A percentile compares a stretch with the other conserved stretches of the same genome.
These are phyloP conservation scores for Spermophilus dauricus DNA, from an alignment of 2,113 vertebrate genomes.

Conservation along the genomic window DNA sequence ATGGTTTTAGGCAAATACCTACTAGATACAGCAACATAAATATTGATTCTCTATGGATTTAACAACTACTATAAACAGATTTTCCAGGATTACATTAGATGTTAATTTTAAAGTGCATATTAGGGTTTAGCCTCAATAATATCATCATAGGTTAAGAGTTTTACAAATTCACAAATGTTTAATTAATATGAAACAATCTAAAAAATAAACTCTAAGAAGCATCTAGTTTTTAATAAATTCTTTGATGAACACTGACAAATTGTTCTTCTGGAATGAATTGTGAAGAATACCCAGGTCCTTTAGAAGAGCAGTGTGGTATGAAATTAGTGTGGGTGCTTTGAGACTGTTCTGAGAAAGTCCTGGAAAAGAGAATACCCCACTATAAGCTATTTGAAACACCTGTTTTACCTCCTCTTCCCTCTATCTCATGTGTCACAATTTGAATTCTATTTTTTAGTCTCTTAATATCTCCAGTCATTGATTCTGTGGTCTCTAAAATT, in stretches of 20 bases:
- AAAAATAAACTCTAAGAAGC: slow-evolving; percentile 23
- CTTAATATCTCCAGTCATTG: slow-evolving; percentile 18
- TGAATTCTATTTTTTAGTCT: slow-evolving; percentile 82
- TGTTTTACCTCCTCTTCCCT: slow-evolving; percentile 77
- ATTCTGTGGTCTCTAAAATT: slow-evolving; percentile 28
- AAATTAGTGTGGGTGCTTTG: slow-evolving; percentile 80
- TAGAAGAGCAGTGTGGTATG: slow-evolving; percentile 83
- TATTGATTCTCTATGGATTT: not conserved
- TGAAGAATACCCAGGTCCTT: slow-evolving; percentile 85
- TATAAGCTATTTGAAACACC: slow-evolving; percentile 67
- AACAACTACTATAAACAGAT: not conserved
- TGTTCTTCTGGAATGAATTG: slow-evolving; percentile 83
- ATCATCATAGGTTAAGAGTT: not conserved
- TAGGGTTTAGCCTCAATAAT: not conserved
- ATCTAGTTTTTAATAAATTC: slow-evolving; percentile 84
- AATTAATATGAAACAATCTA: slow-evolving; percentile 22
- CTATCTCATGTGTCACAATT: slow-evolving; percentile 75
- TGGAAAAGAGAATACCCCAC: slow-evolving; percentile 82
- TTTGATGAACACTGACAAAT: slow-evolving; percentile 83
- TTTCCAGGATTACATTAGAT: slow-evolving; percentile 14
- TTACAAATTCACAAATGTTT: slow-evolving; percentile 30
- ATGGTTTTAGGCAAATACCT: not conserved
- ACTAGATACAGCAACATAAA: not conserved
- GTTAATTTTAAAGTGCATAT: slow-evolving; percentile 43
- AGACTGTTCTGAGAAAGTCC: slow-evolving; percentile 83